Evolutionary conservation across 2,113 vertebrate species (phyloP).

Genomic region (Cynopterus brachyotis): DNA sequence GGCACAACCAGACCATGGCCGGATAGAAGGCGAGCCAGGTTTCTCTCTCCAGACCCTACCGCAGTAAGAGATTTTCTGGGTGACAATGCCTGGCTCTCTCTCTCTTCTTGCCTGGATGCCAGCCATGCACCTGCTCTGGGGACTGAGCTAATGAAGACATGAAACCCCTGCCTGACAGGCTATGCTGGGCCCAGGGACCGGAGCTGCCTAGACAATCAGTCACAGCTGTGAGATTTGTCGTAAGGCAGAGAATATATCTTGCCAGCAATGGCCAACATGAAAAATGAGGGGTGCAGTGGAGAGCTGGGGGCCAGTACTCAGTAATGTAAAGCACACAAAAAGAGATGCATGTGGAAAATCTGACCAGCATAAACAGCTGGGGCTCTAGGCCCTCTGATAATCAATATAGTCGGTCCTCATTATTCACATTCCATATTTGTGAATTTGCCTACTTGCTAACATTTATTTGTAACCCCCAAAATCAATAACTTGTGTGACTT

Average conservation of each 20-base stretch:
- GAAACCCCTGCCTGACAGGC: not conserved
- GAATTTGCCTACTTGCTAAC: not conserved
- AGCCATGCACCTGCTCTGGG: constrained; percentile 19
- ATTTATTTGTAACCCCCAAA: not conserved
- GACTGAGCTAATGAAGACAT: constrained; percentile 41
- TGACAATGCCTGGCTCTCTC: not conserved
- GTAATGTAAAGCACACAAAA: not conserved
- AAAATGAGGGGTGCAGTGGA: not conserved
- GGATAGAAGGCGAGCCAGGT: not conserved
- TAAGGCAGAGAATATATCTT: not conserved
- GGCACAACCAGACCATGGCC: not conserved
- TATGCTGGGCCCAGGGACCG: not conserved
- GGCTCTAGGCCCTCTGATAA: not conserved
- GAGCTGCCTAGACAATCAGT: not conserved
- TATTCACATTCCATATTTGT: not conserved
- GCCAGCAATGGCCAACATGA: not conserved
- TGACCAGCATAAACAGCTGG: not conserved
- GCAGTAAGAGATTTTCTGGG: not conserved
- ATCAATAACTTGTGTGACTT: not conserved
- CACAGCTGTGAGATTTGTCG: constrained; percentile 4
- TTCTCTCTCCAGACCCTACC: not conserved
- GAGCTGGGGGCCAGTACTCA: not conserved
- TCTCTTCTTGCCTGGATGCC: not conserved
- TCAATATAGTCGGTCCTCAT: not conserved
- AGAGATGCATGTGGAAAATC: not conserved